Percentiles rank a stretch among this genome's conserved stretches.
Evolutionary conservation across 1,140 invertebrate species (phyloP).

Genomic region (Sinonovacula constricta): DNA sequence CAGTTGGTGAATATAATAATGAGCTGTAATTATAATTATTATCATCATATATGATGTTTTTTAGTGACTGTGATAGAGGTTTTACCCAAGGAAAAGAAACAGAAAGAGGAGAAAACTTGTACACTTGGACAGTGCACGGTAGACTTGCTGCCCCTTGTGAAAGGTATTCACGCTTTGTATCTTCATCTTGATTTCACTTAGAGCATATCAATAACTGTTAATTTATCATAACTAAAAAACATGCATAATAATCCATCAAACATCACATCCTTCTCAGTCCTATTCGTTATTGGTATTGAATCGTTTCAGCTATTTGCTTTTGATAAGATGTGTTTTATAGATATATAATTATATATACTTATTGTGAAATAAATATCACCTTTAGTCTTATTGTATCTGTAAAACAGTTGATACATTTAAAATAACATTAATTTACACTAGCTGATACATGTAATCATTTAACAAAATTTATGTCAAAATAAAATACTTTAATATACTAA

Average conservation of each 20-base stretch:
- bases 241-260: neutral
- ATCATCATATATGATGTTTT: constrained; percentile 25
- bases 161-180: constrained; percentile 72
- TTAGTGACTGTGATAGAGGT: constrained; percentile 77
- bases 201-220: neutral
- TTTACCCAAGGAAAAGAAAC: constrained; percentile 77
- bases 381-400: too few relatives aligned
- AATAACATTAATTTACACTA: too few relatives aligned
- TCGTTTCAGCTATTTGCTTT: too few relatives aligned
- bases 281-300: neutral
- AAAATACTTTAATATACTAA: too few relatives aligned
- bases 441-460: too few relatives aligned
- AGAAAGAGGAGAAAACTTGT: constrained; percentile 78
- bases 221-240: neutral
- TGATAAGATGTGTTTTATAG: too few relatives aligned
- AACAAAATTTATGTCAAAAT: too few relatives aligned
- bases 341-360: too few relatives aligned
- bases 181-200: neutral
- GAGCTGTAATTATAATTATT: too few relatives aligned
- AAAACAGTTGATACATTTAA: too few relatives aligned
- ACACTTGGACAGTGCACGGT: constrained; percentile 76
- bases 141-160: constrained; percentile 75
- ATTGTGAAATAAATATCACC: too few relatives aligned
- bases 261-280: neutral
- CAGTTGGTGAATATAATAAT: too few relatives aligned